Base-by-base conservation (phyloP, 2,888 invertebrate species). In the Autographa pulchrina region DNA sequence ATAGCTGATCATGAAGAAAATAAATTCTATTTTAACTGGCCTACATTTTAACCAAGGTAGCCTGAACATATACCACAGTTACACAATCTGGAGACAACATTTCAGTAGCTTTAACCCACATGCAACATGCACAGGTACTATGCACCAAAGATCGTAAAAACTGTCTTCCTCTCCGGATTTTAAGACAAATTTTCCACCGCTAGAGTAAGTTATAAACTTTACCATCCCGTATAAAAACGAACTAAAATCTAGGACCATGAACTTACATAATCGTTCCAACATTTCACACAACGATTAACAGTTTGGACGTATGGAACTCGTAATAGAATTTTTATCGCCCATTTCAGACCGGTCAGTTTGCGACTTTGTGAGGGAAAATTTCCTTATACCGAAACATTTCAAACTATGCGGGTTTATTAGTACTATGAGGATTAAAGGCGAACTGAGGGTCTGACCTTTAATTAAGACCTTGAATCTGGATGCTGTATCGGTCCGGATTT, bases 381-480 rank as follows among this genome's bases (percentile, higher is more conserved):
- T 73, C 74, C 75, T 76, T 70, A 77, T 74, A 68, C 76, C 62
- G 52, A 54, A 62, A 67, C 75, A 68, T 75, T 70, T 82, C 81
- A 84, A 91, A 90, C 89, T 89, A 89, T 88, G 85, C 80, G 85
- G 85, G 87, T 90, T 90, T 92, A 91, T 90, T 91, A 91, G 85
- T 85, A 86, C 85, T 90, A 89, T 89, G 89, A 90, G 92, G 91
- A 92, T 93, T 91, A 90, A 92, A 91, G 89, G 90, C 88, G 82
- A 84, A 82, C 85, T 62, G 85, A 86, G 92, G 91, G 91, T 90
- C 89, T 86, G 85, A 73, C 88, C 86, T 90, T 91, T 92, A 92
- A 92, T 92, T 92, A 92, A 90, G 85, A 86, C 87, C 91, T 88
- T 88, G 89, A 89, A 86, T 88, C 85, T 86, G 85, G 82, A 43